Evolutionary conservation across 2,797 vertebrate genomes (phyloP).

Genomic region (Staurois parvus): DNA sequence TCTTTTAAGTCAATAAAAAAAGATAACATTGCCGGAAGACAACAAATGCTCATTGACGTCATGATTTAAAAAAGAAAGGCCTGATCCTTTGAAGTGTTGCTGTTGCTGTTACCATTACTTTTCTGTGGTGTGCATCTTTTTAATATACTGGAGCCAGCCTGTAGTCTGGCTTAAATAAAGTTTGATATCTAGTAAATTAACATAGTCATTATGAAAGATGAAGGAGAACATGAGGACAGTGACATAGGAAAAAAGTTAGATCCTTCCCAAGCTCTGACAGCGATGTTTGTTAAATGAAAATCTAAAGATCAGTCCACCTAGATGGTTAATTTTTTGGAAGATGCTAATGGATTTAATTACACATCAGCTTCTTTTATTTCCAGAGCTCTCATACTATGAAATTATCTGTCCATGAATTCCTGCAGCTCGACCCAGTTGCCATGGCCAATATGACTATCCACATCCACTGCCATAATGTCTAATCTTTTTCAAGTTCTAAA

Average conservation of each 20-base stretch:
- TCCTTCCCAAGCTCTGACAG: too few relatives aligned
- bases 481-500: too few relatives aligned
- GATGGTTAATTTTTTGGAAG: too few relatives aligned
- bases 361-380: too few relatives aligned
- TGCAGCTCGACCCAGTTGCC: too few relatives aligned
- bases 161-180: conserved; percentile 7
- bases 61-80: conserved; percentile 16
- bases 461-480: too few relatives aligned
- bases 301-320: too few relatives aligned
- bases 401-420: too few relatives aligned
- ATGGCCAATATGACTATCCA: too few relatives aligned
- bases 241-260: background rate
- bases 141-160: background rate
- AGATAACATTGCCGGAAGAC: background rate
- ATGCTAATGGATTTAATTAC: too few relatives aligned
- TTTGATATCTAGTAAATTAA: background rate
- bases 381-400: too few relatives aligned
- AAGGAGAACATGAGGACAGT: background rate
- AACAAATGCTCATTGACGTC: background rate
- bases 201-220: background rate
- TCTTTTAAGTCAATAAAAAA: conserved; percentile 25
- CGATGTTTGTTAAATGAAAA: too few relatives aligned
- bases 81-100: conserved; percentile 1
- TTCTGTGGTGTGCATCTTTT: background rate
- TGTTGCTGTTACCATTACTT: background rate